phyloP scores from a whole-genome alignment of 2,797 vertebrate genomes.

The Pachyuromys duprasi region DNA sequence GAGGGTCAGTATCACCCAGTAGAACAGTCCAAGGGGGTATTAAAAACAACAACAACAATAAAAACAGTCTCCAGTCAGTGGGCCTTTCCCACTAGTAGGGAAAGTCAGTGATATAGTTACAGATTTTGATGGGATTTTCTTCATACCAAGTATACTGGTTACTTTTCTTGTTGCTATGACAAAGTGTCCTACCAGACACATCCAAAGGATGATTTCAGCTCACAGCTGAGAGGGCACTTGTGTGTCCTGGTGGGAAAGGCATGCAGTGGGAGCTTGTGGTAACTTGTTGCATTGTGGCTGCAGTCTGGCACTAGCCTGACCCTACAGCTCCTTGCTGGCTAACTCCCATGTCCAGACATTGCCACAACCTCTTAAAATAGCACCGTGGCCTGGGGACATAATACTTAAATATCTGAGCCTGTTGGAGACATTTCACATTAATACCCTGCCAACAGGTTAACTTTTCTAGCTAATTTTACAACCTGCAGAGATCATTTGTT shows the following conservation, averaged over 20 bases:
- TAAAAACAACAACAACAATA: background rate
- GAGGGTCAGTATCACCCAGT: background rate
- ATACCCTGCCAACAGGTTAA: background rate
- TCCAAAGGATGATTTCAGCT: background rate
- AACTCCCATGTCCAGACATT: background rate
- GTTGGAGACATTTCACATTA: background rate
- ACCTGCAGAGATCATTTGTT: background rate
- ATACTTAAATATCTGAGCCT: background rate
- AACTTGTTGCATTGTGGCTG: background rate
- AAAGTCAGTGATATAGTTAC: background rate
- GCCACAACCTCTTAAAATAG: background rate
- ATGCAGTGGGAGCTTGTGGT: background rate
- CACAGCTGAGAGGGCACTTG: background rate
- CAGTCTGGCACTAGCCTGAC: background rate
- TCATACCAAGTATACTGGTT: background rate
- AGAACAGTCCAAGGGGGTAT: background rate
- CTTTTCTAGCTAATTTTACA: background rate
- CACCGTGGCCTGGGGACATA: background rate
- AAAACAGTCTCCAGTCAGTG: background rate
- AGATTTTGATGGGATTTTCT: background rate
- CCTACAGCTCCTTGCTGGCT: background rate
- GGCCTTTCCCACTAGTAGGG: background rate
- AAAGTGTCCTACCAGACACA: background rate
- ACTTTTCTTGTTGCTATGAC: background rate
- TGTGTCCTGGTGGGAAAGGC: background rate